A percentile compares a stretch with the other conserved stretches of the same genome.
Evolutionary conservation across 2,797 vertebrate species (phyloP).

Genomic region (Enteromius mattozi): DNA sequence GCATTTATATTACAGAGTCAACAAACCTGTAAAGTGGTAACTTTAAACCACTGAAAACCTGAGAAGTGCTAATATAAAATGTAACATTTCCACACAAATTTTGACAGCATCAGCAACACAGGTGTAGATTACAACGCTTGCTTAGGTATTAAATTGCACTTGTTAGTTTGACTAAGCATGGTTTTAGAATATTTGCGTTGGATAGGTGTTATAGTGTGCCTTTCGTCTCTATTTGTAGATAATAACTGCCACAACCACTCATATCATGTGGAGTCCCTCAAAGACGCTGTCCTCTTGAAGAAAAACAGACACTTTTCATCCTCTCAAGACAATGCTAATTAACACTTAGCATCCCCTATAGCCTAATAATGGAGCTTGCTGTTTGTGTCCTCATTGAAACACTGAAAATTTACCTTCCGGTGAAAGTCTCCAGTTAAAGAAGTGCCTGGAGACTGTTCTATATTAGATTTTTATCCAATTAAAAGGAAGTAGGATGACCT

Average conservation of each 20-base stretch:
- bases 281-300: slow-evolving; percentile 21
- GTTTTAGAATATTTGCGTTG: slow-evolving; percentile 12
- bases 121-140: background rate
- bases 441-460: slow-evolving; percentile 10
- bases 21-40: slow-evolving; percentile 27
- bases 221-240: slow-evolving; percentile 4
- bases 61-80: slow-evolving; percentile 8
- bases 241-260: slow-evolving; percentile 6
- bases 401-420: slow-evolving; percentile 31
- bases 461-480: slow-evolving; percentile 43
- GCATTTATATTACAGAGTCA: slow-evolving; percentile 52
- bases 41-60: slow-evolving; percentile 34
- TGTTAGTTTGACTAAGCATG: slow-evolving; percentile 13
- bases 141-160: slow-evolving; percentile 4
- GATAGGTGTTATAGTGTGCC: background rate
- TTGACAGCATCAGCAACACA: slow-evolving; percentile 34
- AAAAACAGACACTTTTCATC: slow-evolving; percentile 28
- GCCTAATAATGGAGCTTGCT: slow-evolving; percentile 10
- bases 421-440: slow-evolving; percentile 15
- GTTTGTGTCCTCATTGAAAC: slow-evolving; percentile 29
- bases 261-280: slow-evolving; percentile 24
- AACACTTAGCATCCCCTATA: slow-evolving; percentile 24
- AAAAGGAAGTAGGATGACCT: slow-evolving; percentile 24
- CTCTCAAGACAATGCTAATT: slow-evolving; percentile 44
- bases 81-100: slow-evolving; percentile 17